These are phyloP conservation scores for Piaya cayana DNA, from an alignment of 2,113 vertebrate genomes.

Conservation along the genomic window DNA sequence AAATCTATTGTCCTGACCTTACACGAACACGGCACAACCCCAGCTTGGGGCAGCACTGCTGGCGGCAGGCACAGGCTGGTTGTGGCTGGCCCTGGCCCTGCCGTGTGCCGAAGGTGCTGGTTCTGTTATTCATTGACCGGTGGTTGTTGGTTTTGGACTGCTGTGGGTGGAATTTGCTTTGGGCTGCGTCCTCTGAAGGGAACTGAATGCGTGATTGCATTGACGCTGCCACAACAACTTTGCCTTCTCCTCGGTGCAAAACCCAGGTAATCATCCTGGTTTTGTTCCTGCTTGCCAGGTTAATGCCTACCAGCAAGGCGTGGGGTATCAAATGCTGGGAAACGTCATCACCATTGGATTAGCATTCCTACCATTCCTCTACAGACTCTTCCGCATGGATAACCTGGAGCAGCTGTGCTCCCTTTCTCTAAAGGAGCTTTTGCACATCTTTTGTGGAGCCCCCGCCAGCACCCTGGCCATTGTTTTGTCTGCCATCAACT, in stretches of 20 bases:
- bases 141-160: not conserved
- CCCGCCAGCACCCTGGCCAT: constrained; percentile 65
- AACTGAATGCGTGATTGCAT: not conserved
- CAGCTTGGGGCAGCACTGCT: not conserved
- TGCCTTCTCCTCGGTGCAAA: not conserved
- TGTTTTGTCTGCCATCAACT: constrained; percentile 84
- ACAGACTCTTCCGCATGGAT: constrained; percentile 83
- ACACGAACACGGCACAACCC: not conserved
- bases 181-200: not conserved
- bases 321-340: constrained; percentile 91
- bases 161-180: not conserved
- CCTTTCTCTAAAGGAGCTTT: constrained; percentile 76
- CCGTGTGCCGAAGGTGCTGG: not conserved
- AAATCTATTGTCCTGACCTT: not conserved
- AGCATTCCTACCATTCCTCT: constrained; percentile 87
- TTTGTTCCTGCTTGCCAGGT: constrained; percentile 79
- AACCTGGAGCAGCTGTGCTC: constrained; percentile 80
- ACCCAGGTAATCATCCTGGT: not conserved
- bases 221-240: not conserved
- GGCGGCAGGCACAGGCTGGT: not conserved
- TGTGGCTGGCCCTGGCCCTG: not conserved
- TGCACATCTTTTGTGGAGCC: constrained; percentile 80
- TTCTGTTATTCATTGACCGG: not conserved
- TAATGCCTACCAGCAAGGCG: constrained; percentile 89
- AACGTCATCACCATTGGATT: constrained; percentile 84